Evolutionary conservation across 2,797 vertebrate species (phyloP).

Genomic region (Adelosebastes latens): DNA sequence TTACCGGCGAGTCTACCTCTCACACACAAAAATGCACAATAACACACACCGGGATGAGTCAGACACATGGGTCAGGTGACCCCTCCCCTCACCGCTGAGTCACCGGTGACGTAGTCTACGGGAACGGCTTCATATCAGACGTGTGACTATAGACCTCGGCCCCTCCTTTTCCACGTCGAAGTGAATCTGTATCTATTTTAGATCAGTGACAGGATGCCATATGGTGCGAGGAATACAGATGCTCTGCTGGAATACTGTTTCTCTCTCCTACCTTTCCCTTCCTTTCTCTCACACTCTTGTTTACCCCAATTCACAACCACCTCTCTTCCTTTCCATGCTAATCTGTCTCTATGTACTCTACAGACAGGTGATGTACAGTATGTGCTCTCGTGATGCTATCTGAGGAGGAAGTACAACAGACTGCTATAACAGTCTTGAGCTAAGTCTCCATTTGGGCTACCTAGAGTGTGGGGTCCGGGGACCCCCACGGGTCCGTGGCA

Average conservation of each 20-base stretch:
- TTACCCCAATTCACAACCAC: background rate
- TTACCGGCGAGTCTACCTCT: constrained; percentile 23
- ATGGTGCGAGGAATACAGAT: constrained; percentile 60
- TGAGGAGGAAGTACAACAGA: constrained; percentile 38
- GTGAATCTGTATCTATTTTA: constrained; percentile 45
- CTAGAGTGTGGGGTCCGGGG: background rate
- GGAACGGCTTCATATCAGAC: constrained; percentile 48
- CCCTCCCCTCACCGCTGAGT: constrained; percentile 60
- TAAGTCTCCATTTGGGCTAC: constrained; percentile 38
- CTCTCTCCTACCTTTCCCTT: background rate
- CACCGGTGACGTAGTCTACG: constrained; percentile 52
- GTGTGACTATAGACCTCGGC: constrained; percentile 45
- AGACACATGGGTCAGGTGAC: constrained; percentile 61
- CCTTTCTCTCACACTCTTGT: background rate
- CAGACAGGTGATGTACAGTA: constrained; percentile 10
- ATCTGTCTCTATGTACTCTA: constrained; percentile 38
- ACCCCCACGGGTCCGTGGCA: too few species aligned
- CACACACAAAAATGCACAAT: constrained; percentile 47
- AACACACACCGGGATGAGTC: constrained; percentile 65
- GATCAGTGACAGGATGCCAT: constrained; percentile 49
- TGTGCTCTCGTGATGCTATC: constrained; percentile 12
- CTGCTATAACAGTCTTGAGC: constrained; percentile 22
- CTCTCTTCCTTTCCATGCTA: constrained; percentile 5
- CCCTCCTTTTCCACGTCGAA: constrained; percentile 33
- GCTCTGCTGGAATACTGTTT: constrained; percentile 30